These are phyloP conservation scores for Corythucha ciliata DNA, from an alignment of 2,888 invertebrate genomes.

Conservation along the genomic window DNA sequence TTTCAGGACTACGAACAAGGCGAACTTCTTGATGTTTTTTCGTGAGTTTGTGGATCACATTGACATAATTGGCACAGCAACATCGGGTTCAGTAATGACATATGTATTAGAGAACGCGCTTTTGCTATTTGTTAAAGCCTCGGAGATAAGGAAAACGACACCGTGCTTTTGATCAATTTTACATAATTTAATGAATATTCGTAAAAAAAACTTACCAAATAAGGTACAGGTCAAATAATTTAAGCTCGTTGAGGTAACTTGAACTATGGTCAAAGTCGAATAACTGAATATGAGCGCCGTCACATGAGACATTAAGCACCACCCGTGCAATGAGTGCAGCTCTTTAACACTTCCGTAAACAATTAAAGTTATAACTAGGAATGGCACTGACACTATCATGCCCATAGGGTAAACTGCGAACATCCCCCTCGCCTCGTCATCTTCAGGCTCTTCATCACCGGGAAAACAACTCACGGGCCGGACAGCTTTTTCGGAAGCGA, in stretches of 20 bases:
- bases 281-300: conserved; percentile 36
- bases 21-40: no score
- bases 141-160: neutral
- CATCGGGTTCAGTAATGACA: no score
- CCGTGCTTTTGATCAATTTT: neutral
- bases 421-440: conserved; percentile 18
- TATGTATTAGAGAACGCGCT: no score
- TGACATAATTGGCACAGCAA: no score
- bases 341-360: conserved; percentile 47
- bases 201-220: conserved; percentile 23
- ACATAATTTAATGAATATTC: neutral
- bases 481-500: conserved; percentile 10
- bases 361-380: conserved; percentile 46
- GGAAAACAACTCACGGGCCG: conserved; percentile 30
- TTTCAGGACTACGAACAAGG: no score
- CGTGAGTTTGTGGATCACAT: no score
- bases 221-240: conserved; percentile 21
- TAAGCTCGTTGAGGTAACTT: conserved; percentile 30
- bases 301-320: conserved; percentile 38
- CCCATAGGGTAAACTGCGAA: conserved; percentile 37
- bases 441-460: conserved; percentile 10
- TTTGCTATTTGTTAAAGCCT: no score
- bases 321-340: conserved; percentile 44
- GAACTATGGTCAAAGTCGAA: conserved; percentile 35
- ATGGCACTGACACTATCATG: conserved; percentile 47